These are phyloP conservation scores for Cotesia glomerata DNA, from an alignment of 1,140 invertebrate genomes.

Conservation along the genomic window DNA sequence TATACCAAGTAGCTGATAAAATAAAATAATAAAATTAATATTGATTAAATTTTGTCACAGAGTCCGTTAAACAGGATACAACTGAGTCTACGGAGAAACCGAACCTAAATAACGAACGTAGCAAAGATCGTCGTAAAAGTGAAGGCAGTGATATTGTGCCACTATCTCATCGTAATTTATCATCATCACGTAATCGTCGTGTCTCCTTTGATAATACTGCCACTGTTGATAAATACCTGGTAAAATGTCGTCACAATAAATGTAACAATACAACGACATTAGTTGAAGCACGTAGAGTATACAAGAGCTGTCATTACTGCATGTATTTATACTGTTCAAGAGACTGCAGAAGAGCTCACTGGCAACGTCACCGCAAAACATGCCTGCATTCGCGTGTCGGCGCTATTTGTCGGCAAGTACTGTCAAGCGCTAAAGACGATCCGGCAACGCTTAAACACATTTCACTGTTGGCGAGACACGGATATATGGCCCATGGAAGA, in stretches of 20 bases:
- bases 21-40: not conserved
- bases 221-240: constrained; percentile 63
- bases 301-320: constrained; percentile 93
- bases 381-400: constrained; percentile 89
- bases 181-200: constrained; percentile 46
- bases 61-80: constrained; percentile 58
- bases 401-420: constrained; percentile 85
- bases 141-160: constrained; percentile 62
- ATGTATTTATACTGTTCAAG: constrained; percentile 86
- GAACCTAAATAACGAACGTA: constrained; percentile 33
- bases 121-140: constrained; percentile 59
- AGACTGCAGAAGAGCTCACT: constrained; percentile 83
- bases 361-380: constrained; percentile 89
- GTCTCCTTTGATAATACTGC: constrained; percentile 60
- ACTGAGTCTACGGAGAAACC: constrained; percentile 32
- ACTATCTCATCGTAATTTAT: constrained; percentile 38
- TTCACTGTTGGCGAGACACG: constrained; percentile 79
- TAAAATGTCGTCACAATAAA: constrained; percentile 79
- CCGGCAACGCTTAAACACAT: constrained; percentile 77
- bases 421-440: constrained; percentile 86
- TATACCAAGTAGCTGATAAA: too few species aligned
- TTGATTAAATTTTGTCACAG: constrained; percentile 35
- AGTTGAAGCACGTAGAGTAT: constrained; percentile 74
- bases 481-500: constrained; percentile 81
- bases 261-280: constrained; percentile 70